A percentile compares a stretch with the other conserved stretches of the same genome.
phyloP scores from a whole-genome alignment of 2,888 invertebrate species.

The Spodoptera picta region DNA sequence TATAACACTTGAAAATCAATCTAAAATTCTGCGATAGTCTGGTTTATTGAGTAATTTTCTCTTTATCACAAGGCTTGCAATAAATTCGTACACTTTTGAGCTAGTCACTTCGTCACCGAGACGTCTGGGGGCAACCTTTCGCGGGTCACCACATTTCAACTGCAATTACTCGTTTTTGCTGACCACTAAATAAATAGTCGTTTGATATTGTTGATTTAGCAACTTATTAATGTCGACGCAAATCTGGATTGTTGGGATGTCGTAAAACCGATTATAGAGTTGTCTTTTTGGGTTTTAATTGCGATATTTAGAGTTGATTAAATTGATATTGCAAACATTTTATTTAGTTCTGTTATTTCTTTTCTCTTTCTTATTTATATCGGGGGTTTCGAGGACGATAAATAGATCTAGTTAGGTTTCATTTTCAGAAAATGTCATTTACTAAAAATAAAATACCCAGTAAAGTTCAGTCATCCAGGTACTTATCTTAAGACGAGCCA shows the following conservation, averaged over 20 bases:
- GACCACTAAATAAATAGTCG: conserved; percentile 8
- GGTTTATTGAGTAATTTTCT: conserved; percentile 8
- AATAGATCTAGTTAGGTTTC: too few relatives aligned
- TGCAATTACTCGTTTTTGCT: conserved; percentile 17
- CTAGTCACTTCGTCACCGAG: conserved; percentile 4
- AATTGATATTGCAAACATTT: too few relatives aligned
- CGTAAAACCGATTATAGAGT: background rate
- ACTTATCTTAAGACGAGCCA: too few relatives aligned
- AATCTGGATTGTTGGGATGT: background rate
- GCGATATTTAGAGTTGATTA: too few relatives aligned
- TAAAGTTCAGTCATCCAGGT: too few relatives aligned
- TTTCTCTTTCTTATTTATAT: too few relatives aligned
- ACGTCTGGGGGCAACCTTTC: conserved; percentile 34
- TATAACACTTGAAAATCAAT: conserved; percentile 21
- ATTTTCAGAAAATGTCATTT: too few relatives aligned
- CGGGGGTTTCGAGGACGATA: too few relatives aligned
- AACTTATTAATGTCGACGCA: background rate
- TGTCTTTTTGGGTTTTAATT: too few relatives aligned
- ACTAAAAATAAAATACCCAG: too few relatives aligned
- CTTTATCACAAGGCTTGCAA: conserved; percentile 12
- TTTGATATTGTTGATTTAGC: background rate
- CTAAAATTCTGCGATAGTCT: conserved; percentile 3
- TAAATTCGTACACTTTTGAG: conserved; percentile 19
- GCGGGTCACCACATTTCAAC: conserved; percentile 14
- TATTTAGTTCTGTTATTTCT: too few relatives aligned